Evolutionary conservation across 2,797 vertebrate species (phyloP), one percentile per base, ranked within the genome.

Genomic region (Coilia nasus): DNA sequence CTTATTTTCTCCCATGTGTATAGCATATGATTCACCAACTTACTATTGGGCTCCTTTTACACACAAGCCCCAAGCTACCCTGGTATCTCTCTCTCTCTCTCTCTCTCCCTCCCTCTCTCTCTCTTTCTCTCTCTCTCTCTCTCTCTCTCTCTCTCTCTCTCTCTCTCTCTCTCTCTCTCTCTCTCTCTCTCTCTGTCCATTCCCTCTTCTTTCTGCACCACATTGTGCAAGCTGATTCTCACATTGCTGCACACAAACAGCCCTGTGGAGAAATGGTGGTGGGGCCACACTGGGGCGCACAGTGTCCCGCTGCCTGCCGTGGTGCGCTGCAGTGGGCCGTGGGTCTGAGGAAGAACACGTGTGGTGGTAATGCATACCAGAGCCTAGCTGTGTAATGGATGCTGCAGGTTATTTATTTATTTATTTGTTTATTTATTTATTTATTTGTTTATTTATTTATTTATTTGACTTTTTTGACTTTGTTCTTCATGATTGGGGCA

Each of bases 401-500:
- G 84, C 82, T 82, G 46, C 81, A 82, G 25, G 81, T 75, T 35
- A 75, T 35, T 75, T 75, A 75, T 83, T 84, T 85, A 81, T 83
- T 71, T 28, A 60, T 81, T 10, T 86, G 81, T 62, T 78, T 80
- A 28, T 56, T 3, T 47, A 47, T 47, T 47, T 47, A 47, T 47
- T 47, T 47, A 10, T 54, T 54, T 9, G 50, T 62, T 78, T 81
- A 31, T 57, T 9, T 3, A 54, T 54, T 54, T 54, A 2, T 54
- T 10, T 54, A 10, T 54, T 54, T 9, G 50, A 14, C 2, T 14
- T 54, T 6, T 54, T 90, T 92, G 94, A 94, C 50, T 54, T 90
- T 92, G 94, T 95, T 95, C 94, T 90, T 92, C 85, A 92, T 95
- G 96, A 95, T 96, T 93, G 90, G 93, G 95, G 94, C 92, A 92